Evolutionary conservation across 2,113 vertebrate genomes (phyloP).

Genomic region (Percina caprodes): DNA sequence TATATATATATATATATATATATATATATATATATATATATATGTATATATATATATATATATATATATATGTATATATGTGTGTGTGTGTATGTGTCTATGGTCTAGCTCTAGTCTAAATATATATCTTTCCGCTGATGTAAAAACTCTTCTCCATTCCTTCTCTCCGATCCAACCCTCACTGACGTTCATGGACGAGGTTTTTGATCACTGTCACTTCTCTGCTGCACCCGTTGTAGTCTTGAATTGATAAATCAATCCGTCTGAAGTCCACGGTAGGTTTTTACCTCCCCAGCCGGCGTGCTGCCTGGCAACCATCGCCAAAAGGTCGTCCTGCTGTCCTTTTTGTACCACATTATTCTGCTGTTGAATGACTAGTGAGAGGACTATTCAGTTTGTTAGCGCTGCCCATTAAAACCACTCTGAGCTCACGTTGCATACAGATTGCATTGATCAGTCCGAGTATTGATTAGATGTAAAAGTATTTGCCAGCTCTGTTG

Average conservation of each 20-base stretch:
- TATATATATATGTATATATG: too few species aligned
- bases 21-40: too few species aligned
- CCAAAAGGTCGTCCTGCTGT: not conserved
- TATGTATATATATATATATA: too few species aligned
- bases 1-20: too few species aligned
- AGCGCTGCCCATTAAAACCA: slow-evolving; percentile 54
- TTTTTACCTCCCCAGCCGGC: slow-evolving; percentile 9
- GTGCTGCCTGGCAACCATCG: slow-evolving; percentile 35
- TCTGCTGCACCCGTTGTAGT: slow-evolving; percentile 55
- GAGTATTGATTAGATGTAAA: slow-evolving; percentile 57
- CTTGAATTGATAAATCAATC: slow-evolving; percentile 63
- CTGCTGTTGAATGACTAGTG: slow-evolving; percentile 41
- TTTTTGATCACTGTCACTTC: slow-evolving; percentile 63
- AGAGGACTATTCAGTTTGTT: slow-evolving; percentile 38
- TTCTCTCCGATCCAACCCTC: slow-evolving; percentile 3
- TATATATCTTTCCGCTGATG: not conserved
- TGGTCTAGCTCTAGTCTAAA: too few species aligned
- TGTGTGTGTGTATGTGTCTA: too few species aligned
- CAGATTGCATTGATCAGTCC: slow-evolving; percentile 47
- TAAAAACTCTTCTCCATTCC: not conserved
- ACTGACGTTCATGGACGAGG: slow-evolving; percentile 53
- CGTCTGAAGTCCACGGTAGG: slow-evolving; percentile 34
- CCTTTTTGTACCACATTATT: slow-evolving; percentile 43
- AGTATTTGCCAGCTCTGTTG: slow-evolving; percentile 41
- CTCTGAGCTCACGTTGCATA: slow-evolving; percentile 37